Evolutionary conservation across 2,888 invertebrate species (phyloP).

Genomic region (Heliconius hortense): DNA sequence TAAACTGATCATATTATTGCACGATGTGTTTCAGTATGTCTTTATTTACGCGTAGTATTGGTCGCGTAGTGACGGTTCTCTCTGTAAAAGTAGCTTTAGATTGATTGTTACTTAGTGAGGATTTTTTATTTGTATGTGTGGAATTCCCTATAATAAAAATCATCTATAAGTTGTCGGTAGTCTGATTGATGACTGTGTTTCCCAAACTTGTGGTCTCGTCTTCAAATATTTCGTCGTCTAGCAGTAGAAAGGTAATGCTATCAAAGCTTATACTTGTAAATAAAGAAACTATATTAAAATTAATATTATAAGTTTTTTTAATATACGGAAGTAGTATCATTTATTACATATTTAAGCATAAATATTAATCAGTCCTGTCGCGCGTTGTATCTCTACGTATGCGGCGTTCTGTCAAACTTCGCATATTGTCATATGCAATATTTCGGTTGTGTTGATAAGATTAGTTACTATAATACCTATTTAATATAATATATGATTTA

Average conservation of each 20-base stretch:
- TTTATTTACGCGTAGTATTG: constrained; percentile 41
- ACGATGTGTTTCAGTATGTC: constrained; percentile 41
- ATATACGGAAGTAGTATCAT: not conserved
- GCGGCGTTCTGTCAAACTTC: not conserved
- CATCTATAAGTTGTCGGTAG: not conserved
- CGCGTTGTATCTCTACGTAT: not conserved
- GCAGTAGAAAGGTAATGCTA: constrained; percentile 26
- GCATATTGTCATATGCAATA: not conserved
- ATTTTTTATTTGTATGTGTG: not conserved
- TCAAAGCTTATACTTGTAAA: not conserved
- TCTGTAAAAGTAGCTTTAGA: not conserved
- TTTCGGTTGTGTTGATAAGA: constrained; percentile 14
- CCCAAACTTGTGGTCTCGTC: constrained; percentile 17
- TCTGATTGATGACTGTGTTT: constrained; percentile 24
- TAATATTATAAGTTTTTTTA: not conserved
- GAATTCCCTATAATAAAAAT: not conserved
- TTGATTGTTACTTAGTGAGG: not conserved
- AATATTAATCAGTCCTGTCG: not conserved
- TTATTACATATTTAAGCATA: not conserved
- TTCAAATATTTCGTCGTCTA: constrained; percentile 16
- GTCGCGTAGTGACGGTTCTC: constrained; percentile 37
- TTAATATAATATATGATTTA: not conserved
- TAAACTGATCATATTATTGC: constrained; percentile 38
- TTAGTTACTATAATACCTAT: not conserved
- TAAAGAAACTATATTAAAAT: not conserved